Conservation (phyloP, 2,888 invertebrate genomes). For the Apamea crenata region DNA sequence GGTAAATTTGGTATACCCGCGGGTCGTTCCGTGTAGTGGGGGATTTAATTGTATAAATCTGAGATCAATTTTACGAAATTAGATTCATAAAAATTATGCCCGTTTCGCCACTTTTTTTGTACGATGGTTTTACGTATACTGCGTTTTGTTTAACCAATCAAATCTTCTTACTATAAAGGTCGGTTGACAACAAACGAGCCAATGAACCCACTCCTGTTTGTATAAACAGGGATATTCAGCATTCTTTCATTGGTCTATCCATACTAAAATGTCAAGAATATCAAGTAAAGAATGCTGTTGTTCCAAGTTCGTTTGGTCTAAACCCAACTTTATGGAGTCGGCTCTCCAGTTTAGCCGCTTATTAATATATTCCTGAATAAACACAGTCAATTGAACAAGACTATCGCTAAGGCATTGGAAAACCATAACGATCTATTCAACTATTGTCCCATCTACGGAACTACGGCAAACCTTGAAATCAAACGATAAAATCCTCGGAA, state of each 20-base stretch:
- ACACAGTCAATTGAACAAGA: background rate
- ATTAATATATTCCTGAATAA: background rate
- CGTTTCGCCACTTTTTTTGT: conserved; percentile 55
- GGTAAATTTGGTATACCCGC: conserved; percentile 87
- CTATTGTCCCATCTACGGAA: conserved; percentile 21
- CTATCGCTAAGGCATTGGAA: background rate
- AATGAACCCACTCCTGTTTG: background rate
- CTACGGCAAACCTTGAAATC: conserved; percentile 12
- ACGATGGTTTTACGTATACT: conserved; percentile 31
- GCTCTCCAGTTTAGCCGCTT: background rate
- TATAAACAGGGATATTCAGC: background rate
- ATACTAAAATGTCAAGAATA: background rate
- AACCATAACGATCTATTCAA: background rate
- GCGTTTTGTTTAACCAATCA: conserved; percentile 31
- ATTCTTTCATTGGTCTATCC: background rate
- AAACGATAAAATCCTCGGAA: conserved; percentile 13
- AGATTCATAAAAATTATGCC: conserved; percentile 77
- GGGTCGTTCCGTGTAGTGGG: conserved; percentile 78
- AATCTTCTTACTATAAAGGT: background rate
- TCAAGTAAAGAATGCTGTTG: background rate
- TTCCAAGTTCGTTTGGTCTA: background rate
- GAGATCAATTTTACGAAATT: conserved; percentile 84
- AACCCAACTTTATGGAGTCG: background rate
- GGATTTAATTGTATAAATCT: conserved; percentile 74
- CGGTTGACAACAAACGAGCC: background rate